phyloP scores from a whole-genome alignment of 1,140 invertebrate genomes.

The Euura saliciscinereae region DNA sequence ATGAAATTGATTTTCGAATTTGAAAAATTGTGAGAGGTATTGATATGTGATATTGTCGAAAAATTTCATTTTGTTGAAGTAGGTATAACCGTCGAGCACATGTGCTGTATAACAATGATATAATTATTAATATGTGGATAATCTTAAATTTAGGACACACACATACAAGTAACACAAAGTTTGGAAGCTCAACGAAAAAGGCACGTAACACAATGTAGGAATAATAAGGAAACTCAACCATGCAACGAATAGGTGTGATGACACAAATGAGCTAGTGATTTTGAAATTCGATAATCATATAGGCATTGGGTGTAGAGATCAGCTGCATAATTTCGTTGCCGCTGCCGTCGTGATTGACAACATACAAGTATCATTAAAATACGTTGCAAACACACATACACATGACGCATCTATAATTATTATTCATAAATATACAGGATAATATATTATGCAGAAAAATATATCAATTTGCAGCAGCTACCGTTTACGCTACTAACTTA shows the following conservation, averaged over 20 bases:
- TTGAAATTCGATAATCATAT: constrained; percentile 15
- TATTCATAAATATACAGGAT: constrained; percentile 1
- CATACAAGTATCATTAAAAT: constrained; percentile 22
- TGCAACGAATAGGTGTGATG: constrained; percentile 58
- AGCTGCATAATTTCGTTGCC: background rate
- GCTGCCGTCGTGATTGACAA: background rate
- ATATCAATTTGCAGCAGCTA: constrained; percentile 20
- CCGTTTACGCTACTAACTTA: constrained; percentile 20
- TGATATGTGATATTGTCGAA: too few species aligned
- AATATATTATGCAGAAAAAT: constrained; percentile 3
- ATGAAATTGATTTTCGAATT: too few species aligned
- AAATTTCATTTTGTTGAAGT: too few species aligned
- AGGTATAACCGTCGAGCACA: background rate
- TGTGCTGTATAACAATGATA: background rate
- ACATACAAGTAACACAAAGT: constrained; percentile 43
- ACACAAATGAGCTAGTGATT: constrained; percentile 29
- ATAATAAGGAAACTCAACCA: constrained; percentile 61
- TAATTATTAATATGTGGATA: background rate
- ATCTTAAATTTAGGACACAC: constrained; percentile 34
- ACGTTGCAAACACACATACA: constrained; percentile 29
- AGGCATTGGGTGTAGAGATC: constrained; percentile 4
- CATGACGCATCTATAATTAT: constrained; percentile 15
- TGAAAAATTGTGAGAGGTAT: too few species aligned
- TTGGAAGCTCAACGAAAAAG: constrained; percentile 45
- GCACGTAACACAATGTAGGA: constrained; percentile 61